These are phyloP conservation scores for Hyperoodon ampullatus DNA, from an alignment of 2,113 vertebrate genomes.

Conservation along the genomic window DNA sequence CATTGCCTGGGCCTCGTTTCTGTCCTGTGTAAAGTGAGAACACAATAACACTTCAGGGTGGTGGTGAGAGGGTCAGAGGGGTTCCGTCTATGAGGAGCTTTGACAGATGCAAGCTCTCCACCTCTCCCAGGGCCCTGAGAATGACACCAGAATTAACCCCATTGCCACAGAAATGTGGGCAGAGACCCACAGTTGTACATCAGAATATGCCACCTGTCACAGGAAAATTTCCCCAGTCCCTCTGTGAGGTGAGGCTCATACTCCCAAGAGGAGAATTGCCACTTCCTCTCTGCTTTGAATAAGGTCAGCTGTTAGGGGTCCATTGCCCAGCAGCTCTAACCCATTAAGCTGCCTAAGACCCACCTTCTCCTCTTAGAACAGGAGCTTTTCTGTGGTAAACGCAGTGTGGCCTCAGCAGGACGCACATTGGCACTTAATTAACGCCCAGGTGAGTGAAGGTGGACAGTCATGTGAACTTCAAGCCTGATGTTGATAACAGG, in stretches of 20 bases:
- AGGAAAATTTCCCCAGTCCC: not conserved
- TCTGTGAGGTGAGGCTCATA: not conserved
- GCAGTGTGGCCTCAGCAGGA: not conserved
- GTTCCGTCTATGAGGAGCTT: not conserved
- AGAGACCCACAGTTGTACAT: not conserved
- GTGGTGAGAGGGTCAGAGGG: not conserved
- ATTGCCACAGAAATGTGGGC: not conserved
- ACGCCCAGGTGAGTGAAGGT: rapidly evolving
- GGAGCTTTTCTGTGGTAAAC: not conserved
- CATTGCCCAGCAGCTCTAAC: not conserved
- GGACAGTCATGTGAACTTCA: not conserved
- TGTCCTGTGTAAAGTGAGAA: not conserved
- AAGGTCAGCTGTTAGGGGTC: slow-evolving; percentile 1
- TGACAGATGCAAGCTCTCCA: not conserved
- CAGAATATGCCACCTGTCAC: not conserved
- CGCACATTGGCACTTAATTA: not conserved
- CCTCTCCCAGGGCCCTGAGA: not conserved
- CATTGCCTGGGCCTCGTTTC: not conserved
- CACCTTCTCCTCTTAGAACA: not conserved
- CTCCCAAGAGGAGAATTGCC: not conserved
- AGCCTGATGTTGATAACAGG: not conserved
- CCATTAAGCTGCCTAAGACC: not conserved
- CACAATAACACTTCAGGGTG: not conserved
- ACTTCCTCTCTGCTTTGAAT: not conserved
- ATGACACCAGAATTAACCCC: not conserved